phyloP scores from a whole-genome alignment of 2,888 invertebrate genomes.

The Clunio marinus region DNA sequence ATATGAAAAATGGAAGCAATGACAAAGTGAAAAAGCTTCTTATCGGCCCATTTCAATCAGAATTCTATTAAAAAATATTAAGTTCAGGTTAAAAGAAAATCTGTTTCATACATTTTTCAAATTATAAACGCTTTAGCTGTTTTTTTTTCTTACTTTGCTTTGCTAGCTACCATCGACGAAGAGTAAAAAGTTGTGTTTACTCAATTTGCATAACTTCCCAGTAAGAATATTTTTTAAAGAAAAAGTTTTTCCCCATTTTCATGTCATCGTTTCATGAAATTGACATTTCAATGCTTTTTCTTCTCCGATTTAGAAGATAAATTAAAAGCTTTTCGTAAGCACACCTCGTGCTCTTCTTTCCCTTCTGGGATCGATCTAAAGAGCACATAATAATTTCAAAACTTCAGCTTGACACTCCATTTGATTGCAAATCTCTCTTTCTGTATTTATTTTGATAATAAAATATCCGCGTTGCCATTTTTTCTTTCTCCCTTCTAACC shows the following conservation, averaged over 20 bases:
- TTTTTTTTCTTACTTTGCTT: background rate
- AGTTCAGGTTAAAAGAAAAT: background rate
- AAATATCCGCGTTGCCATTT: constrained; percentile 26
- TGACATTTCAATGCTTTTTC: no score
- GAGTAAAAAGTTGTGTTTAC: constrained; percentile 27
- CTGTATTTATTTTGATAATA: constrained; percentile 38
- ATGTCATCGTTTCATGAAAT: no score
- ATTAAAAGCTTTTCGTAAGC: no score
- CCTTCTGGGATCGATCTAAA: no score
- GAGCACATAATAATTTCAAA: background rate
- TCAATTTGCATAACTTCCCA: constrained; percentile 31
- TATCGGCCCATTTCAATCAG: constrained; percentile 30
- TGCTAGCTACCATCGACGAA: background rate
- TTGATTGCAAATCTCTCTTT: background rate
- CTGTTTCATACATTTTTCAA: background rate
- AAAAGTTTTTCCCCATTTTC: no score
- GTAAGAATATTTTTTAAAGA: no score
- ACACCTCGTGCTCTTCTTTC: no score
- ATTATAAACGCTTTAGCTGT: constrained; percentile 26
- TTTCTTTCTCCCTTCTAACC: background rate
- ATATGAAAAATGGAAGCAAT: background rate
- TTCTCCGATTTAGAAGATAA: no score
- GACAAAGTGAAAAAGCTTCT: background rate
- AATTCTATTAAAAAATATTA: constrained; percentile 26
- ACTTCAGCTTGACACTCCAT: background rate